Conservation (phyloP, 2,113 vertebrate genomes). For the Lophura nycthemera region DNA sequence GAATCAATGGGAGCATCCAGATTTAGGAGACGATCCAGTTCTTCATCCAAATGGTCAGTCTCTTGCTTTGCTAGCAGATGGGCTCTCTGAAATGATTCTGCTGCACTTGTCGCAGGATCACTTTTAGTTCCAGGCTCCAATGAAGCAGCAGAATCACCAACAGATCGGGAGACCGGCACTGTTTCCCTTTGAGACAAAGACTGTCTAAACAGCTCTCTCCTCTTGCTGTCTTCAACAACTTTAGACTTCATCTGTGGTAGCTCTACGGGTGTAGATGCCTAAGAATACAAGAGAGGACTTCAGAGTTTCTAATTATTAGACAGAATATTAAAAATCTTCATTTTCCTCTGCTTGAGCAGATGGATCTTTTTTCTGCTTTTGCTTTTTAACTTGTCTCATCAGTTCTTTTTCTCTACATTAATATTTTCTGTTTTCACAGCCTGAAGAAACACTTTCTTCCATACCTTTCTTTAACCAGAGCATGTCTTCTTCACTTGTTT, state of each 20-base stretch:
- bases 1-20: slow-evolving; percentile 78
- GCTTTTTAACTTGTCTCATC: not conserved
- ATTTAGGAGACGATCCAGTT: slow-evolving; percentile 88
- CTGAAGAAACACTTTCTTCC: not conserved
- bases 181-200: not conserved
- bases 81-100: not conserved
- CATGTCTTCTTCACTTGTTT: not conserved
- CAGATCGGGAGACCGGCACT: not conserved
- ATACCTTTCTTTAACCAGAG: not conserved
- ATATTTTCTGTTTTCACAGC: not conserved
- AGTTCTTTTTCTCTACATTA: not conserved
- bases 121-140: slow-evolving; percentile 11
- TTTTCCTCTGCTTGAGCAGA: not conserved
- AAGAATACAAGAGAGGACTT: slow-evolving; percentile 6
- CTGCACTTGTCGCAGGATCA: not conserved
- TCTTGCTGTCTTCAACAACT: slow-evolving; percentile 64
- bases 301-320: not conserved
- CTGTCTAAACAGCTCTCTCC: slow-evolving; percentile 55
- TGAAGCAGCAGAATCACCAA: not conserved
- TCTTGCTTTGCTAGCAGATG: not conserved
- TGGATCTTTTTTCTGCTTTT: not conserved
- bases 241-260: slow-evolving; percentile 80
- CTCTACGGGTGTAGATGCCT: slow-evolving; percentile 84
- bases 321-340: not conserved
- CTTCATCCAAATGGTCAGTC: slow-evolving; percentile 82